Base-by-base conservation (phyloP, 2,113 vertebrate species). In the Pungitius pungitius region DNA sequence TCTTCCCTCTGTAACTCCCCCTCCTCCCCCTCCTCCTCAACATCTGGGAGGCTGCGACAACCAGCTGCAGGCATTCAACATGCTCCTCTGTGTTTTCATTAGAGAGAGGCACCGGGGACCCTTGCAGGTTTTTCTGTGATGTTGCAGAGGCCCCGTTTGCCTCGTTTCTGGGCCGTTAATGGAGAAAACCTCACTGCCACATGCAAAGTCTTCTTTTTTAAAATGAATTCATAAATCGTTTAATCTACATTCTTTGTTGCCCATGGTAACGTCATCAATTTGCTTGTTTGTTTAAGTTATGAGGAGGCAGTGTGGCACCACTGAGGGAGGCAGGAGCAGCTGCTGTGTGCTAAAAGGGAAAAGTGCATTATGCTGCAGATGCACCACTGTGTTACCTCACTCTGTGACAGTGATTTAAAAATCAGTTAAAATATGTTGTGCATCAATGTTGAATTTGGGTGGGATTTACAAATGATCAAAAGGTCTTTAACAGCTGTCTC, bases 121-220 rank as follows among this genome's bases (percentile, higher is more conserved):
- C 83, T 79, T 17, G 63, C 72, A 82, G 86, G 67, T 81, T 81
- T 83, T 54, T 80, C 45, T 83, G 61, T 76, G 80, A 84, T 87
- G 84, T 73, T 80, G 52, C 35, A 47, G 59, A 77, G 77, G 75
- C 65, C 58, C 55, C 68, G 59, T 85, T 88, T 85, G 79, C 77
- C 69, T 49, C 68, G 83, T 75, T 84, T 63, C 82, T 64, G 68
- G 83, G 68, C 78, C 79, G 78, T 80, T 82, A 8, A 45, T 37
- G 33, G 37, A 43, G 63, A 27, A 69, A 75, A 68, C 64, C 83
- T 85, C 84, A 54, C n/a, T 20, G 8, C 47, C 47, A 49, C 20
- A 49, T 20, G 7, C 45, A 47, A 47, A 47, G 45, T 20, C 20
- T 8, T 47, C 2, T 20, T 47, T 47, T 47, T n/a, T n/a, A n/a